Evolutionary conservation across 2,888 invertebrate species (phyloP).

Genomic region (Caenorhabditis wallacei): DNA sequence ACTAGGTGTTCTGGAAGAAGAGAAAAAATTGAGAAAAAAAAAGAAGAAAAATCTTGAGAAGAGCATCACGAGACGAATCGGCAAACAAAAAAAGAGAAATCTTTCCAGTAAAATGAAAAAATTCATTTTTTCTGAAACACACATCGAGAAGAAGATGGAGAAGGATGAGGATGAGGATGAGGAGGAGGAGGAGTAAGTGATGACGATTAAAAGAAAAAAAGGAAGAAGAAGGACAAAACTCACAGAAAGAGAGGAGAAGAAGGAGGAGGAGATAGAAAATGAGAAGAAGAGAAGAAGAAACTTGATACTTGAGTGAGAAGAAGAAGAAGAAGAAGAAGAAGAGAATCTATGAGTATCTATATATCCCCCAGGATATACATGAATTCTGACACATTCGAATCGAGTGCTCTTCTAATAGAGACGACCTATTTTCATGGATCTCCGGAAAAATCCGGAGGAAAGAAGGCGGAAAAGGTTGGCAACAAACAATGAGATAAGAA

Average conservation of each 20-base stretch:
- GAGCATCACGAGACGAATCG: constrained; percentile 15
- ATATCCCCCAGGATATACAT: constrained; percentile 23
- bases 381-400: constrained; percentile 40
- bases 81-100: constrained; percentile 54
- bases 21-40: background rate
- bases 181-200: constrained; percentile 13
- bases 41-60: background rate
- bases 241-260: constrained; percentile 2
- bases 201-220: constrained; percentile 26
- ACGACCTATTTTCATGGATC: background rate
- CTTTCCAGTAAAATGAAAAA: constrained; percentile 31
- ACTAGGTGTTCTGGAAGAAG: constrained; percentile 35
- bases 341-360: constrained; percentile 57
- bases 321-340: constrained; percentile 1
- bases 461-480: background rate
- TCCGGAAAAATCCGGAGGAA: constrained; percentile 38
- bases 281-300: constrained; percentile 37
- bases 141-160: constrained; percentile 13
- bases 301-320: constrained; percentile 50
- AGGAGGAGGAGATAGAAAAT: constrained; percentile 20
- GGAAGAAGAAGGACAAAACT: constrained; percentile 29
- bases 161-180: too few relatives aligned
- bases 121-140: constrained; percentile 33
- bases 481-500: constrained; percentile 31
- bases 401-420: background rate